Conservation (phyloP, 2,797 vertebrate species). For the Lepus townsendii region DNA sequence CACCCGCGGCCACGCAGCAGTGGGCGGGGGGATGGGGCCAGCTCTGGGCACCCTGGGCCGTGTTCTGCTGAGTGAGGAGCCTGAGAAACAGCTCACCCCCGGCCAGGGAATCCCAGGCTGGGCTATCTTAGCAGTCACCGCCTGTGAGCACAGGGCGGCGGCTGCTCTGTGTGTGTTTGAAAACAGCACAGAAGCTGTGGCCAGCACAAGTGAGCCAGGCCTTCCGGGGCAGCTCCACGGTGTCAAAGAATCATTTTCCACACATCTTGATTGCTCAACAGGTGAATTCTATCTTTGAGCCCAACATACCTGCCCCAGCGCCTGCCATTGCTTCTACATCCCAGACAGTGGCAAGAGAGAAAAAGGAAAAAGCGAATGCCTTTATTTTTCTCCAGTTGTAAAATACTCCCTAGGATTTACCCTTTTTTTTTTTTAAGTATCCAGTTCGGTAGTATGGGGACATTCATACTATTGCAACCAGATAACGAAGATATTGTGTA, state of each 20-base stretch:
- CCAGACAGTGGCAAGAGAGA: background rate
- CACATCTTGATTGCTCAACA: background rate
- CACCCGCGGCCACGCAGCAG: too few species aligned
- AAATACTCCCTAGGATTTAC: background rate
- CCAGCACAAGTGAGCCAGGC: background rate
- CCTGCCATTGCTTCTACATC: constrained; percentile 27
- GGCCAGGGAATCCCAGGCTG: background rate
- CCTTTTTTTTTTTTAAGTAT: background rate
- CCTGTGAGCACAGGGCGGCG: background rate
- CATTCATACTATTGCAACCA: background rate
- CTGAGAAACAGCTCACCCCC: background rate
- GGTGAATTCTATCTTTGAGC: background rate
- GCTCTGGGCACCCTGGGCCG: background rate
- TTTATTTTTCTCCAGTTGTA: background rate
- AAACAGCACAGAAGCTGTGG: background rate
- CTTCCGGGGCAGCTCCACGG: rapidly evolving
- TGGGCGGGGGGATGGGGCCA: background rate
- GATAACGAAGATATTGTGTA: background rate
- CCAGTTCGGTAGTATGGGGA: background rate
- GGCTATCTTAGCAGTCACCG: background rate
- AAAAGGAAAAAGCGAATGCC: background rate
- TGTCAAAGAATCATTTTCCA: background rate
- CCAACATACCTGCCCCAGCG: background rate
- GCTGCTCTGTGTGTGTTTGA: background rate
- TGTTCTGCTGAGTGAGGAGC: background rate